These are phyloP conservation scores for Aldabrachelys gigantea DNA, from an alignment of 2,113 vertebrate genomes.

Conservation along the genomic window DNA sequence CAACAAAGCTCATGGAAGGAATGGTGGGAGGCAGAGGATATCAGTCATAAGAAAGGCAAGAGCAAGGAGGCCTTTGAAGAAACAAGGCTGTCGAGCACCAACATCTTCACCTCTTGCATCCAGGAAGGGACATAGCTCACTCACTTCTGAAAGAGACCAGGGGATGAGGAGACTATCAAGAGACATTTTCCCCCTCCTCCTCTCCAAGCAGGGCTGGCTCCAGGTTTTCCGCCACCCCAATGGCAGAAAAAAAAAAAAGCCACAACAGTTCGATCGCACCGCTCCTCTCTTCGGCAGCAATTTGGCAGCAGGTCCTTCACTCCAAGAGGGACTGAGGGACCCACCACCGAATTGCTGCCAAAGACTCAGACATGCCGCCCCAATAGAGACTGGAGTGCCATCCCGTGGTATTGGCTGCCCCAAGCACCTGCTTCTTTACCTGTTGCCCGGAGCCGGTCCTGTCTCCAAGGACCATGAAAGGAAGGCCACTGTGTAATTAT, in stretches of 20 bases:
- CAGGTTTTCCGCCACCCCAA: no score
- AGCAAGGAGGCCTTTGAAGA: neutral
- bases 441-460: no score
- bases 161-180: neutral
- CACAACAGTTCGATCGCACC: no score
- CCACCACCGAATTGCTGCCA: no score
- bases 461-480: neutral
- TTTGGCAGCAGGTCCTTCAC: no score
- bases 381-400: no score
- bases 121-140: neutral
- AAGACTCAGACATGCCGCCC: no score
- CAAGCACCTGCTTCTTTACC: no score
- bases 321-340: no score
- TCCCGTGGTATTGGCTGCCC: no score
- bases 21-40: neutral
- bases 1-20: neutral
- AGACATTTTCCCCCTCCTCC: neutral
- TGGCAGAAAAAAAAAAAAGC: no score
- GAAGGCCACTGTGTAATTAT: rapidly evolving
- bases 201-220: neutral
- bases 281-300: no score
- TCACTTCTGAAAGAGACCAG: neutral
- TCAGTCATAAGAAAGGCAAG: neutral
- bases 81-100: neutral
- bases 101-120: neutral